phyloP scores from a whole-genome alignment of 2,888 invertebrate genomes.

The Hemithea aestivaria region DNA sequence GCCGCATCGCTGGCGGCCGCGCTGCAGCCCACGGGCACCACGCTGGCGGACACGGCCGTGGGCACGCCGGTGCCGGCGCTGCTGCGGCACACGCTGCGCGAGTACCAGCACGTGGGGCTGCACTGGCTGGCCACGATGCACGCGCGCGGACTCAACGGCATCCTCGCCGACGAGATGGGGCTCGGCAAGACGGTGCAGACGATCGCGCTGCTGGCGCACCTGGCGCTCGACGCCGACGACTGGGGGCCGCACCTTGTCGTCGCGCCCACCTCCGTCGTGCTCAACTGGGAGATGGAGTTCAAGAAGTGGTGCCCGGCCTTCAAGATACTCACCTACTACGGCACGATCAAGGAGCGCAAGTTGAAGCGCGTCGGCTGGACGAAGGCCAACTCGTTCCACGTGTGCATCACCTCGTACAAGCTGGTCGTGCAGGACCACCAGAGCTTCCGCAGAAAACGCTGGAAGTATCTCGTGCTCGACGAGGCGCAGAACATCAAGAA shows the following conservation, averaged over 20 bases:
- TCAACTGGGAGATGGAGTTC: slow-evolving; percentile 99
- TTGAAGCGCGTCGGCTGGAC: slow-evolving; percentile 97
- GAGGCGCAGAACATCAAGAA: slow-evolving; percentile 99
- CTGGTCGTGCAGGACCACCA: slow-evolving; percentile 99
- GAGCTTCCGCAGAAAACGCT: slow-evolving; percentile 97
- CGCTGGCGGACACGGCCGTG: slow-evolving; percentile 94
- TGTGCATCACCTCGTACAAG: slow-evolving; percentile 99
- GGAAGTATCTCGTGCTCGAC: slow-evolving; percentile 98
- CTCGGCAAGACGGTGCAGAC: slow-evolving; percentile 98
- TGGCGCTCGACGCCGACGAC: slow-evolving; percentile 93
- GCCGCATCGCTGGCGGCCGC: slow-evolving; percentile 96
- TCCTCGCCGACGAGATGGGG: slow-evolving; percentile 98
- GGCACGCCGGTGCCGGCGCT: slow-evolving; percentile 96
- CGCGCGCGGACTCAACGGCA: slow-evolving; percentile 96
- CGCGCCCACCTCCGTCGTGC: slow-evolving; percentile 99
- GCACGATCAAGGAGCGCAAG: slow-evolving; percentile 96
- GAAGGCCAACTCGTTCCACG: slow-evolving; percentile 98
- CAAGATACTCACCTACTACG: slow-evolving; percentile 99
- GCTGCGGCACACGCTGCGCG: slow-evolving; percentile 92
- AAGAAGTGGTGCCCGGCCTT: slow-evolving; percentile 99
- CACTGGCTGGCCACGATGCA: slow-evolving; percentile 99
- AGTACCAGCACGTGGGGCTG: slow-evolving; percentile 98
- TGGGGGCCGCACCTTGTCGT: slow-evolving; percentile 99
- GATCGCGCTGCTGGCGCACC: slow-evolving; percentile 94
- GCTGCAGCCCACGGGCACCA: slow-evolving; percentile 98